These are phyloP conservation scores for Oxyura jamaicensis DNA, from an alignment of 2,113 vertebrate species.

Conservation along the genomic window DNA sequence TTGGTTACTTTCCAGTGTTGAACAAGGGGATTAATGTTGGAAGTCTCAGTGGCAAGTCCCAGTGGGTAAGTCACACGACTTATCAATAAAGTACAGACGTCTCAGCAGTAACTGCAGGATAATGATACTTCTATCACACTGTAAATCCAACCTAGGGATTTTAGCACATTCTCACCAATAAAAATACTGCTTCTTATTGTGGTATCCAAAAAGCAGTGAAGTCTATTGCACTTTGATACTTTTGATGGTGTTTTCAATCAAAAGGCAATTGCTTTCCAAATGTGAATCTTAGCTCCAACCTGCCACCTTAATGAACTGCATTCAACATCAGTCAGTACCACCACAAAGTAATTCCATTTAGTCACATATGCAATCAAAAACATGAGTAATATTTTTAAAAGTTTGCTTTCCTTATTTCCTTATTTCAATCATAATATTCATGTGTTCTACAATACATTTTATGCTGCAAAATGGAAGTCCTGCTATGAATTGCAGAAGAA, in stretches of 20 bases:
- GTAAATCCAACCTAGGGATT: not conserved
- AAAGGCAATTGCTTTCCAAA: not conserved
- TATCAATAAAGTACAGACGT: not conserved
- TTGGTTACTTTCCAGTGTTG: not conserved
- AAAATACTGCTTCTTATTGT: not conserved
- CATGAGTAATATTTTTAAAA: not conserved
- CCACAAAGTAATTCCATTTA: not conserved
- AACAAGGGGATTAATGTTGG: not conserved
- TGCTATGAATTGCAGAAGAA: not conserved
- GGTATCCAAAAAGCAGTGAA: not conserved
- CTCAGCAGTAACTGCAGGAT: not conserved
- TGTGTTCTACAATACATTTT: not conserved
- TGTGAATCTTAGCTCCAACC: not conserved
- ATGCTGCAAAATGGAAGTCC: not conserved
- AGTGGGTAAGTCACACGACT: not conserved
- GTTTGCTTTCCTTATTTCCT: not conserved
- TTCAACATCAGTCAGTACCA: not conserved
- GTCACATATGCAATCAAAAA: not conserved
- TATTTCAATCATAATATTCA: not conserved
- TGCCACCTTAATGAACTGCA: not conserved
- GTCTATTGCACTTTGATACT: not conserved
- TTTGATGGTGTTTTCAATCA: not conserved
- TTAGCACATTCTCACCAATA: not conserved
- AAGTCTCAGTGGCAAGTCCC: not conserved
- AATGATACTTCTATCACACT: not conserved